Conservation (phyloP, 2,888 invertebrate genomes). For the Agonopterix arenella region DNA sequence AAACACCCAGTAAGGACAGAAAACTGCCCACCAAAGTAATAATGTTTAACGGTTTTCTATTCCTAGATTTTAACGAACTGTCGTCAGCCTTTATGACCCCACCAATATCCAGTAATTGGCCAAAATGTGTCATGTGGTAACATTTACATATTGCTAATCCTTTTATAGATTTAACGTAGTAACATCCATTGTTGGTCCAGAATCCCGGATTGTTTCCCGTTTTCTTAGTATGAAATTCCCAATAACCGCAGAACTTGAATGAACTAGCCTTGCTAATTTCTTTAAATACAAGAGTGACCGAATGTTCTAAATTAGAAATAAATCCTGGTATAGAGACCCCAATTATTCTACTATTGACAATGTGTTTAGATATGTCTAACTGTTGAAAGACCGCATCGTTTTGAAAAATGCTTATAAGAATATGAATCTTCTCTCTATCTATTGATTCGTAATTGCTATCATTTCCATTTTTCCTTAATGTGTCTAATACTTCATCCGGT, state of each 20-base stretch:
- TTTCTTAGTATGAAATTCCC: constrained; percentile 64
- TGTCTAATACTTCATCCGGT: constrained; percentile 52
- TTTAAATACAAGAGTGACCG: constrained; percentile 72
- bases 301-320: constrained; percentile 67
- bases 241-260: constrained; percentile 69
- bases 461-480: constrained; percentile 37
- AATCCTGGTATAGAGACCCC: constrained; percentile 79
- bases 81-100: constrained; percentile 16
- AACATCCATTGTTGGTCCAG: constrained; percentile 78
- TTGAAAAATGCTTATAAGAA: constrained; percentile 72
- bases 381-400: constrained; percentile 76
- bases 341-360: constrained; percentile 69
- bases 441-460: constrained; percentile 17
- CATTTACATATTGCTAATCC: constrained; percentile 61
- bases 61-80: constrained; percentile 24
- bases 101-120: constrained; percentile 65
- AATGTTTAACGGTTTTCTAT: constrained; percentile 67
- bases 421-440: constrained; percentile 32
- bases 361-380: constrained; percentile 29
- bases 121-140: constrained; percentile 79
- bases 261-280: constrained; percentile 23
- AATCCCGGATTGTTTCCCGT: constrained; percentile 37
- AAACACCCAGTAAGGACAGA: constrained; percentile 74
- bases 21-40: constrained; percentile 78
- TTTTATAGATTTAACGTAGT: constrained; percentile 34